Conservation (phyloP, 1,140 invertebrate genomes). For the Lepidotrigona ventralis region DNA sequence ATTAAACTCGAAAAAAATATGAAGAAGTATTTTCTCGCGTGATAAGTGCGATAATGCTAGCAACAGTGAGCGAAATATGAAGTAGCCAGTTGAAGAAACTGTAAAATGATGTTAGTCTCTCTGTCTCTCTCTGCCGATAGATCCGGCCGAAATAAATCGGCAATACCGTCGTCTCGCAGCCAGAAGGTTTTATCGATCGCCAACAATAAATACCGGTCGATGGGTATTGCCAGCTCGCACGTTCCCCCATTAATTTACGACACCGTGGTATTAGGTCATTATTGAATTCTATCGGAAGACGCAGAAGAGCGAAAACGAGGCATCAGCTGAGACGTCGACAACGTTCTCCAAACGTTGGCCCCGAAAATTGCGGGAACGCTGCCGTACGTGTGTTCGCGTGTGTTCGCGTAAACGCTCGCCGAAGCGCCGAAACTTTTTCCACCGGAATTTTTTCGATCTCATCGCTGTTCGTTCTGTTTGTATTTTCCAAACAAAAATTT, state of each 20-base stretch:
- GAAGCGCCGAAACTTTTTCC: too few relatives aligned
- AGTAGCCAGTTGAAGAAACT: background rate
- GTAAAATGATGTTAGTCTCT: background rate
- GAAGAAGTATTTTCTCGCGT: background rate
- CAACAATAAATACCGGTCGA: constrained; percentile 63
- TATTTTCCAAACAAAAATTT: background rate
- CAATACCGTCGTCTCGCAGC: constrained; percentile 59
- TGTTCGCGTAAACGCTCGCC: too few relatives aligned
- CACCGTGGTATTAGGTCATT: constrained; percentile 60
- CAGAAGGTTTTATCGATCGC: constrained; percentile 64
- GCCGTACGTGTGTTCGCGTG: background rate
- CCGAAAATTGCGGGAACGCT: background rate
- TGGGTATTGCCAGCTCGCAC: constrained; percentile 51
- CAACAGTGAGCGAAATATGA: too few relatives aligned
- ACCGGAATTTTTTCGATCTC: background rate
- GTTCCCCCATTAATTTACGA: constrained; percentile 67
- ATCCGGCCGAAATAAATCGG: constrained; percentile 62
- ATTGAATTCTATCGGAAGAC: constrained; percentile 61
- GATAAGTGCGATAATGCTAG: background rate
- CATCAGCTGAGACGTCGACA: background rate
- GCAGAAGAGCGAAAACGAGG: constrained; percentile 30
- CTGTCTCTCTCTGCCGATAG: constrained; percentile 59
- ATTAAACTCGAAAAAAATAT: background rate
- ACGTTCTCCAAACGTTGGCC: background rate
- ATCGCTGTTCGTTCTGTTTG: background rate